Evolutionary conservation across 2,888 invertebrate species (phyloP).

Genomic region (Tribolium freemani): DNA sequence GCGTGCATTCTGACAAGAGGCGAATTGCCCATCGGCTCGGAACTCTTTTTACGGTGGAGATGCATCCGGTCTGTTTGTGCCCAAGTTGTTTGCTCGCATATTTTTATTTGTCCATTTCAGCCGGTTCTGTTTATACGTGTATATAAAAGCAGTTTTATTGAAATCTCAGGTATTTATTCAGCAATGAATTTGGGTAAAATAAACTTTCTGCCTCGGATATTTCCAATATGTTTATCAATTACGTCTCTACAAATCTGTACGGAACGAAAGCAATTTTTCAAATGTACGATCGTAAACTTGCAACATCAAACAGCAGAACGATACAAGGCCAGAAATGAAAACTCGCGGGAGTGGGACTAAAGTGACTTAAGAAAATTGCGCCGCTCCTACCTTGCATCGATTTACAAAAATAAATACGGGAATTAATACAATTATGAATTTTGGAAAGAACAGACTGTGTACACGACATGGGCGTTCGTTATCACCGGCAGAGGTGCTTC

Average conservation of each 20-base stretch:
- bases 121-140: constrained; percentile 47
- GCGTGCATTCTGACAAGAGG: constrained; percentile 22
- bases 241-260: constrained; percentile 49
- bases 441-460: constrained; percentile 8
- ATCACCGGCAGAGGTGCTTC: constrained; percentile 44
- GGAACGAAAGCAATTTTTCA: constrained; percentile 41
- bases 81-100: constrained; percentile 36
- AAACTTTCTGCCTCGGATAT: constrained; percentile 46
- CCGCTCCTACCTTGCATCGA: neutral
- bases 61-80: constrained; percentile 26
- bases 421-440: neutral
- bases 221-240: constrained; percentile 58
- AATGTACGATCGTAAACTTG: constrained; percentile 38
- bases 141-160: constrained; percentile 47
- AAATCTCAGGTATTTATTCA: constrained; percentile 51
- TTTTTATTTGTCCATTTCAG: constrained; percentile 50
- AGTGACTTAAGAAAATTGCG: neutral
- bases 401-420: neutral
- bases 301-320: constrained; percentile 36
- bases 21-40: constrained; percentile 25
- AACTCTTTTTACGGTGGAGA: constrained; percentile 31
- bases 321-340: neutral
- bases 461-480: constrained; percentile 37
- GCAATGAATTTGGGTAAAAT: constrained; percentile 44
- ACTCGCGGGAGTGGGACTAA: neutral